A percentile compares a stretch with the other conserved stretches of the same genome.
These are phyloP conservation scores for Spisula subtruncata DNA, from an alignment of 2,888 invertebrate species.

Conservation along the genomic window DNA sequence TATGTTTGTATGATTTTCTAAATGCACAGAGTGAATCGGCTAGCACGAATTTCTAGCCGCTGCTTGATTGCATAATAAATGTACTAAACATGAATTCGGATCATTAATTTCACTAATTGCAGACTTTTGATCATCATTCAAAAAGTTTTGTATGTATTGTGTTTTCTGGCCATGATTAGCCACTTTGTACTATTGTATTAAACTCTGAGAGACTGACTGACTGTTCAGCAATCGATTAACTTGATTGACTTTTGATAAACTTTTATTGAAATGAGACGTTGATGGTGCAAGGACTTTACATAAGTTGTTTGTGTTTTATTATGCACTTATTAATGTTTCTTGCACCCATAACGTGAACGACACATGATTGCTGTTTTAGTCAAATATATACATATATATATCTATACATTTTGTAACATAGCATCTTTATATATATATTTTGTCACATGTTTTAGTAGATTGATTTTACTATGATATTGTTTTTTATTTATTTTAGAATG, in stretches of 20 bases:
- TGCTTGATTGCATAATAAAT: constrained; percentile 8
- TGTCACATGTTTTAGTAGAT: constrained; percentile 34
- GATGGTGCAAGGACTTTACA: not conserved
- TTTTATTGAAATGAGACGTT: not conserved
- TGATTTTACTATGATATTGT: constrained; percentile 28
- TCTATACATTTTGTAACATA: constrained; percentile 21
- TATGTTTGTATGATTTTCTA: too few relatives aligned
- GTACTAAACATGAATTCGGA: not conserved
- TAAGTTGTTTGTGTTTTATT: constrained; percentile 23
- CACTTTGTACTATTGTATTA: not conserved
- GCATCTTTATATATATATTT: constrained; percentile 23
- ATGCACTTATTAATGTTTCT: constrained; percentile 25
- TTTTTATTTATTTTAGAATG: constrained; percentile 58
- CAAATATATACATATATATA: constrained; percentile 21
- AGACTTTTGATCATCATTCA: not conserved
- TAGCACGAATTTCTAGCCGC: not conserved
- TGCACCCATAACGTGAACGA: not conserved
- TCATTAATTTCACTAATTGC: not conserved
- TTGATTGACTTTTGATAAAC: not conserved
- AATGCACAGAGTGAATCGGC: not conserved
- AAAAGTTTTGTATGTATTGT: not conserved
- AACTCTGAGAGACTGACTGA: too few relatives aligned
- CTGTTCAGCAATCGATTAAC: not conserved
- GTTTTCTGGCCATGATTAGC: not conserved
- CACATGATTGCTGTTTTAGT: constrained; percentile 28